These are phyloP conservation scores for Stenodera caucasica DNA, from an alignment of 2,888 invertebrate genomes.

Conservation along the genomic window DNA sequence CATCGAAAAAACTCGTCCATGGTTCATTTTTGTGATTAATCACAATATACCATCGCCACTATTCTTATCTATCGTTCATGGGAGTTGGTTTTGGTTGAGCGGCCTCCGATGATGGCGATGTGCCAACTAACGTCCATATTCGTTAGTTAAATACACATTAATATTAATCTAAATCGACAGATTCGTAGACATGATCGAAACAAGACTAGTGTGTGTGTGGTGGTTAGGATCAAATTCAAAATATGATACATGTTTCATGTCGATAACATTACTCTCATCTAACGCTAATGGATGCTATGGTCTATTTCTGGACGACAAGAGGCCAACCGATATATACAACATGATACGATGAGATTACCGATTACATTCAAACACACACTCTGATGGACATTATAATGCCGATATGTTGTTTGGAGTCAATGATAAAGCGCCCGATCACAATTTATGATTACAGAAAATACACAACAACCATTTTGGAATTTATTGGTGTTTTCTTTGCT, in stretches of 20 bases:
- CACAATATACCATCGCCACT: neutral
- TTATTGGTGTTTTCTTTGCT: conserved; percentile 20
- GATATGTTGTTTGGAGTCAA: conserved; percentile 47
- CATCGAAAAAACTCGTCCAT: neutral
- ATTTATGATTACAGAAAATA: conserved; percentile 37
- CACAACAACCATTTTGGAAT: conserved; percentile 31
- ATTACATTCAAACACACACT: conserved; percentile 51
- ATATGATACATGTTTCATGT: conserved; percentile 28
- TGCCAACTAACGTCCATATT: conserved; percentile 25
- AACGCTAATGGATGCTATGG: conserved; percentile 32
- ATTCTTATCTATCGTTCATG: neutral
- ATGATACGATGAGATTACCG: conserved; percentile 32
- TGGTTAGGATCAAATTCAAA: conserved; percentile 27
- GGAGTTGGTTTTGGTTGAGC: conserved; percentile 4
- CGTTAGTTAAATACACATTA: conserved; percentile 24
- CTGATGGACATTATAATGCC: conserved; percentile 53
- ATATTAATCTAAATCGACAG: conserved; percentile 20
- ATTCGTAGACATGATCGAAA: conserved; percentile 13
- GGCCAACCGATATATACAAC: conserved; percentile 20
- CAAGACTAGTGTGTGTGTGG: conserved; percentile 13
- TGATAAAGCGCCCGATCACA: conserved; percentile 44
- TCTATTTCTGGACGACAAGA: conserved; percentile 35
- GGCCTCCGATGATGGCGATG: conserved; percentile 20
- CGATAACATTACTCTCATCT: conserved; percentile 33
- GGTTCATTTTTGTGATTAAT: conserved; percentile 15